Evolutionary conservation across 2,888 invertebrate genomes (phyloP), one percentile per base, ranked within the genome.

Genomic region (Carpatolechia fugitivella): DNA sequence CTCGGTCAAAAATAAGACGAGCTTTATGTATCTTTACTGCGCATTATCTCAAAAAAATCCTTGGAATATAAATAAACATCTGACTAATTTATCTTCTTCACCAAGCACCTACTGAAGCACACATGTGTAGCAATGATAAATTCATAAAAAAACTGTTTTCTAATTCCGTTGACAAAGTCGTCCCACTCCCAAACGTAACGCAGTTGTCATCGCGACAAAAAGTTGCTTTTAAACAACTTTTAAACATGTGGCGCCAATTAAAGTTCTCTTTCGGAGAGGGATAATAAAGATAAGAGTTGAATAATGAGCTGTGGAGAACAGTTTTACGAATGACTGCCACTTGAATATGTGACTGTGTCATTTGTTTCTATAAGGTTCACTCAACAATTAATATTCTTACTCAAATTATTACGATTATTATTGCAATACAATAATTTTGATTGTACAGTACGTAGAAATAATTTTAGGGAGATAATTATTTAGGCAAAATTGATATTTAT

Each of bases 181-280:
- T 70, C 58, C 29, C 53, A 58, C 56, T 65, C 63, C 76, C 79
- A 80, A 76, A 76, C 72, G 76, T 78, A 62, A 62, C 63, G 72
- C 71, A 65, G 66, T 68, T 77, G 80, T 78, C 81, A 77, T 76
- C 82, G 72, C 59, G 68, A 62, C 64, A 68, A 72, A 70, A 71
- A 77, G 78, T 77, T 74, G 68, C 70, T 78, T 77, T 51, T 70
- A 65, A 65, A 52, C 47, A 48, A 33, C 31, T 47, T 14, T 18
- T n/a, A n/a, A 80, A 84, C 87, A 87, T 86, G 83, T 87, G 87
- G 84, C 74, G 82, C 78, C 86, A 87, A 87, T 87, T 87, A 87
- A 79, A 85, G 78, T 80, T 84, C 78, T 85, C 85, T 84, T 80
- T 80, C 74, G 72, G 73, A 77, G 79, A 78, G 79, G 57, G 66